These are phyloP conservation scores for Parelbella ahira DNA, from an alignment of 2,888 invertebrate genomes.

Conservation along the genomic window DNA sequence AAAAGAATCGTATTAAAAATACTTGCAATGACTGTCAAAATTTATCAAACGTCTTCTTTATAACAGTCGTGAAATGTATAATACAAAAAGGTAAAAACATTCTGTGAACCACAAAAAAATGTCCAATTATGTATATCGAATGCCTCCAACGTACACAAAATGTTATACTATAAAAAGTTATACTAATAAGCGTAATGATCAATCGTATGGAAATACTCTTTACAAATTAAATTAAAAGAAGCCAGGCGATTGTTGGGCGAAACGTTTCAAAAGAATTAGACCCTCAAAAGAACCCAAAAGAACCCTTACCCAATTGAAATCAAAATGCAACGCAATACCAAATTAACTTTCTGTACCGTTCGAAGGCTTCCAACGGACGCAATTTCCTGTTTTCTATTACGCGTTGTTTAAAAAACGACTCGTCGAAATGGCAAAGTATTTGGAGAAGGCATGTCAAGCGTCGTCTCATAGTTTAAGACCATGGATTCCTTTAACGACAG, in stretches of 20 bases:
- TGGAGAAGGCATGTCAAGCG: slow-evolving; percentile 45
- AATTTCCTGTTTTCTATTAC: slow-evolving; percentile 46
- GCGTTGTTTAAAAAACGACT: slow-evolving; percentile 28
- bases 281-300: slow-evolving; percentile 9
- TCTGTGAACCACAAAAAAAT: too few relatives aligned
- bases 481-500: slow-evolving; percentile 41
- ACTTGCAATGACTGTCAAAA: too few relatives aligned
- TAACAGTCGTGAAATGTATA: too few relatives aligned
- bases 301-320: slow-evolving; percentile 22
- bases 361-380: slow-evolving; percentile 30
- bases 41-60: too few relatives aligned
- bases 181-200: too few relatives aligned
- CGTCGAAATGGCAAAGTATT: slow-evolving; percentile 22
- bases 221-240: neutral
- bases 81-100: too few relatives aligned
- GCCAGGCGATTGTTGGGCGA: too few relatives aligned
- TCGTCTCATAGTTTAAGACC: slow-evolving; percentile 50
- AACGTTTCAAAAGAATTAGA: slow-evolving; percentile 10
- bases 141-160: too few relatives aligned
- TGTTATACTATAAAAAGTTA: too few relatives aligned
- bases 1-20: too few relatives aligned
- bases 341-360: slow-evolving; percentile 30
- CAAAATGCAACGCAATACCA: slow-evolving; percentile 22
- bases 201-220: neutral
- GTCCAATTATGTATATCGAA: too few relatives aligned